Base-by-base conservation (phyloP, 2,113 vertebrate genomes). In the Salvelinus namaycush region DNA sequence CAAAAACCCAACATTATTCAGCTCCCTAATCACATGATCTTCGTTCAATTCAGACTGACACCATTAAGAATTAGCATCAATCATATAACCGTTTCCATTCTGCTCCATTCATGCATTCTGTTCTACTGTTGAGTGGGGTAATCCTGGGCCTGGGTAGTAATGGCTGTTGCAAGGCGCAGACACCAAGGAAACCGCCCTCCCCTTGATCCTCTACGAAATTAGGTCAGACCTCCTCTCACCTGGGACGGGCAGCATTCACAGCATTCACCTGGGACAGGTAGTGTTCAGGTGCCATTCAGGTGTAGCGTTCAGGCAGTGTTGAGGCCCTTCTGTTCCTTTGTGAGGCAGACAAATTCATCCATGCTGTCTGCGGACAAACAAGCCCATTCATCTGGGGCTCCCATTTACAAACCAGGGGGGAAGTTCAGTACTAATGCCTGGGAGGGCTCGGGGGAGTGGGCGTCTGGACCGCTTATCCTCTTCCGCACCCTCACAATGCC, bases 381-480 rank as follows among this genome's bases (percentile, higher is more conserved):
- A 85, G 75, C 72, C 72, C 84, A 90, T 94, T 94, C 92, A 93
- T 91, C 78, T 70, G 27, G 81, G 86, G 82, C 86, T 90, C 81
- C 89, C 85, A 92, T 91, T 92, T 89, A 92, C 83, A 90, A 89
- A 88, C 84, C 31, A 83, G 77, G 87, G 89, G 84, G 86, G 83
- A 86, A 72, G 51, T 59, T 57, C 70, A 84, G 79, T 82, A 82
- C 75, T 82, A 84, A 81, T 84, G 81, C 75, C 75, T 80, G 76
- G 68, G 70, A 84, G 84, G 89, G 87, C 92, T 92, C 92, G 72
- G 77, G 91, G 92, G 93, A 93, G 78, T 78, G 87, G 87, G 86
- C 77, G 92, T 93, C 92, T 91, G 91, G 92, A 90, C 79, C 84
- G 82, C 83, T 88, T 90, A 89, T 91, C 92, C 90, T 91, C 86